phyloP scores from a whole-genome alignment of 2,888 invertebrate species.

The Eristalis tenax region DNA sequence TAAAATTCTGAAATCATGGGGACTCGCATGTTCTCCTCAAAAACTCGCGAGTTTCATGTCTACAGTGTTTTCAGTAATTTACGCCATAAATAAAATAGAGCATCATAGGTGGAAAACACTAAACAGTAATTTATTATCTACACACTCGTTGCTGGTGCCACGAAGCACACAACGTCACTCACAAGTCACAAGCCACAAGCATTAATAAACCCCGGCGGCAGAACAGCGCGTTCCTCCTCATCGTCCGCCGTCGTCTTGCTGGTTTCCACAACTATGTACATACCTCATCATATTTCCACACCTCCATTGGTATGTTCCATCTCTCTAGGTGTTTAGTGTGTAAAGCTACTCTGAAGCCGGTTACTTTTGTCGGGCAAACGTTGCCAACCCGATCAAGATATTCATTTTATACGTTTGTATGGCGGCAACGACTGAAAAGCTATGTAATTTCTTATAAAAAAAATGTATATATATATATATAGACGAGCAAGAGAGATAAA shows the following conservation, averaged over 20 bases:
- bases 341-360: constrained; percentile 25
- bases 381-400: constrained; percentile 29
- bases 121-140: constrained; percentile 41
- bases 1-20: no score
- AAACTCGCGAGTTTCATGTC: neutral
- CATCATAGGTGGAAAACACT: constrained; percentile 30
- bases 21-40: no score
- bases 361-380: constrained; percentile 17
- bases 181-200: constrained; percentile 8
- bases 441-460: constrained; percentile 31
- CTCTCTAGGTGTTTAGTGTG: neutral
- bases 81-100: constrained; percentile 50
- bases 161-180: constrained; percentile 12
- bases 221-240: neutral
- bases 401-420: constrained; percentile 10
- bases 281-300: neutral
- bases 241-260: neutral
- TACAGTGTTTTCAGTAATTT: constrained; percentile 21
- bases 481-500: neutral
- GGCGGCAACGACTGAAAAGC: constrained; percentile 7
- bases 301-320: neutral
- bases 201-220: neutral
- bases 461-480: no score
- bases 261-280: neutral
- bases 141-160: constrained; percentile 3